Evolutionary conservation across 2,113 vertebrate species (phyloP), one percentile per base, ranked within the genome.

Genomic region (Pollimyrus isidori): DNA sequence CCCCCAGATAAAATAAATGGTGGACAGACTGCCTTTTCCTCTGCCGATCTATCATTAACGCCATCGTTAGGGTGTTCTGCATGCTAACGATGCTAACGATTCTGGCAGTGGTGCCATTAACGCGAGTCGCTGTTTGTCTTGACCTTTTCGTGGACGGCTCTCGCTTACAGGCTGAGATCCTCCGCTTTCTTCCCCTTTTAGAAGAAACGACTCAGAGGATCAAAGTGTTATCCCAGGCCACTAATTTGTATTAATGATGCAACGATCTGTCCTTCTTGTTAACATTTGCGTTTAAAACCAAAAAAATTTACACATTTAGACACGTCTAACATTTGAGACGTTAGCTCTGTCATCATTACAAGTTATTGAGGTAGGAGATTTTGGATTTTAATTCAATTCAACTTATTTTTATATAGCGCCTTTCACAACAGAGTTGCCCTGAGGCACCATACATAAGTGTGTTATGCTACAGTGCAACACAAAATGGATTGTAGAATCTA

Each of bases 91-190:
- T 93, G 92, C 92, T 91, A 93, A 91, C 42, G 84, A 85, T 90
- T 89, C 92, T 92, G 92, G 92, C 90, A 93, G 92, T 90, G 90
- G 93, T 92, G 91, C 90, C 89, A 91, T 92, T 93, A 93, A 93
- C 93, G 39, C n/a, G 1, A 19, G 19, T 4, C 50, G 73, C 89
- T 30, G 21, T 52, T 23, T 73, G 45, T 35, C 53, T 30, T 58
- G 58, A 62, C 52, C 53, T 45, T 49, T 73, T 13, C 45, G 39
- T 7, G 21, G 42, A 30, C 5, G 52, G 23, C 17, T 69, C 11
- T 42, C 13, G 46, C 53, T 39, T 58, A 35, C 50, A 39, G 52
- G 39, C 52, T 65, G 53, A 48, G n/a, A 17, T 17, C 9, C 7
- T 21, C 52, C 35, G 15, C 13, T 45, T 87, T 23, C 52, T 62